Evolutionary conservation across 2,797 vertebrate genomes (phyloP).

Genomic region (Argyrosomus regius): DNA sequence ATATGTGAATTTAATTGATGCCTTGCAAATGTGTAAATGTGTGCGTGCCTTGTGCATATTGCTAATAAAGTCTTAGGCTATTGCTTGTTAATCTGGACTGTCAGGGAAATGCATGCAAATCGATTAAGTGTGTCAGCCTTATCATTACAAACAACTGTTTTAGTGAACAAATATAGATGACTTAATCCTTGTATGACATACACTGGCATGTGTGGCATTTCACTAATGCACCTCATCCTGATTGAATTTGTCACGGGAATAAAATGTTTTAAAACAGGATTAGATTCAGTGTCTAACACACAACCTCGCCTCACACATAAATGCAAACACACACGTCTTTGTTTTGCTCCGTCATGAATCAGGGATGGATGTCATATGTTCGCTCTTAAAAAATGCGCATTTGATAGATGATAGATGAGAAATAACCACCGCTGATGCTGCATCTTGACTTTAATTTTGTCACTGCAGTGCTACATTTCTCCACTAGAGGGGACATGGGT

Average conservation of each 20-base stretch:
- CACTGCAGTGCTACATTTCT: slow-evolving; percentile 39
- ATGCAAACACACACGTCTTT: slow-evolving; percentile 5
- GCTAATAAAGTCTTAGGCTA: slow-evolving; percentile 75
- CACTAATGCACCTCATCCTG: slow-evolving; percentile 67
- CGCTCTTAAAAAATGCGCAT: neutral
- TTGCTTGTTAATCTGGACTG: slow-evolving; percentile 76
- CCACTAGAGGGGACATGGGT: slow-evolving; percentile 76
- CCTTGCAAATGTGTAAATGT: slow-evolving; percentile 80
- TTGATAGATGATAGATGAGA: neutral
- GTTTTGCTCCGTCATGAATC: neutral
- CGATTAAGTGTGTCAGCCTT: slow-evolving; percentile 72
- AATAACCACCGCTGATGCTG: neutral
- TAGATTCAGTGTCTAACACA: slow-evolving; percentile 22
- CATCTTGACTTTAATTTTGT: slow-evolving; percentile 8
- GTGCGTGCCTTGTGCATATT: slow-evolving; percentile 65
- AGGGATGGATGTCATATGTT: neutral
- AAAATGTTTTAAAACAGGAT: slow-evolving; percentile 45
- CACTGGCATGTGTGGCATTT: slow-evolving; percentile 69
- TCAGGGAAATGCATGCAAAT: slow-evolving; percentile 69
- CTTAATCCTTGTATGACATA: slow-evolving; percentile 65
- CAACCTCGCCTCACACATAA: neutral
- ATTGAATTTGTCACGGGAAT: slow-evolving; percentile 69
- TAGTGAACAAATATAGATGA: slow-evolving; percentile 64
- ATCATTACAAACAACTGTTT: slow-evolving; percentile 72
- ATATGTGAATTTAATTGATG: slow-evolving; percentile 84